These are phyloP conservation scores for Tychaedon coryphoeus DNA, from an alignment of 2,113 vertebrate genomes.

Conservation along the genomic window DNA sequence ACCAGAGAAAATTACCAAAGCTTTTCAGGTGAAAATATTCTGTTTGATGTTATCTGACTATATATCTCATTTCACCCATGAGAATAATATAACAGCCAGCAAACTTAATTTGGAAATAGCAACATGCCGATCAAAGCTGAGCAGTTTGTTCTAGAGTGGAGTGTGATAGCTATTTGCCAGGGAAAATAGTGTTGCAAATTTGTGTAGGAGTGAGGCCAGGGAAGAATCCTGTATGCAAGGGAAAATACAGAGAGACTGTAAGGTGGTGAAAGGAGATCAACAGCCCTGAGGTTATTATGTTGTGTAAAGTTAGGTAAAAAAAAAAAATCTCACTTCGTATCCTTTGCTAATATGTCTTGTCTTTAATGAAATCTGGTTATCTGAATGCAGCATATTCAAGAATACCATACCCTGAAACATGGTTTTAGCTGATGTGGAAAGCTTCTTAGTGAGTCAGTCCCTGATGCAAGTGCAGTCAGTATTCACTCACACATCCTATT, in stretches of 20 bases:
- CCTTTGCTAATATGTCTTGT: neutral
- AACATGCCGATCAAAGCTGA: neutral
- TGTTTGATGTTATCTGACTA: neutral
- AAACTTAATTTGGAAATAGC: neutral
- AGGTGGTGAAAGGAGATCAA: neutral
- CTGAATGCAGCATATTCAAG: neutral
- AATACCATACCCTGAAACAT: neutral
- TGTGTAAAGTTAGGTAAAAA: neutral
- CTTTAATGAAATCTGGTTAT: neutral
- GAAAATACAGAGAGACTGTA: neutral
- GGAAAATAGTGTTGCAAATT: neutral
- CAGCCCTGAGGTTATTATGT: neutral
- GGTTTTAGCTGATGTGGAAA: neutral
- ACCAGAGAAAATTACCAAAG: neutral
- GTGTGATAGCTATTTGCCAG: neutral
- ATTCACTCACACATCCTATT: neutral
- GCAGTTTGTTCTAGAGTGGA: neutral
- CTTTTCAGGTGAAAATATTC: neutral
- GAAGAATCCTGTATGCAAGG: neutral
- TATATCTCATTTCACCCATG: neutral
- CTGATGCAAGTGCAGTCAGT: neutral
- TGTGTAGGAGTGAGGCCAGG: neutral
- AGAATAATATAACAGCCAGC: neutral
- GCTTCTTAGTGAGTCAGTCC: neutral
- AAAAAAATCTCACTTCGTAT: neutral